A percentile compares a stretch with the other conserved stretches of the same genome.
Conservation (phyloP, 2,113 vertebrate species). For the Esox niger region DNA sequence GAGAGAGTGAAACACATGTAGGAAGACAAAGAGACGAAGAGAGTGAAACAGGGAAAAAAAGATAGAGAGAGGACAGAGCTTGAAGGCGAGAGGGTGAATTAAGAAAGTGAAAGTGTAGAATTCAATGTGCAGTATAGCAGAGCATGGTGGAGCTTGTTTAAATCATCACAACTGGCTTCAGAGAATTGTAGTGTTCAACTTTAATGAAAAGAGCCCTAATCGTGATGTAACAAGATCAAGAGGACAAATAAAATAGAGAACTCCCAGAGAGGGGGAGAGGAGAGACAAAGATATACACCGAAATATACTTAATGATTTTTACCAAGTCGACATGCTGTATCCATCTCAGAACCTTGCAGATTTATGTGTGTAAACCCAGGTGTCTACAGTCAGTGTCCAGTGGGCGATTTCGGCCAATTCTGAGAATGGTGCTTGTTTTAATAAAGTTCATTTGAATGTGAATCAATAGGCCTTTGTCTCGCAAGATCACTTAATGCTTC, state of each 20-base stretch:
- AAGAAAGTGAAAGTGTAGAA: slow-evolving; percentile 8
- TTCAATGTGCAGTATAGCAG: slow-evolving; percentile 22
- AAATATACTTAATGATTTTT: slow-evolving; percentile 1
- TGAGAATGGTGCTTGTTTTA: no score
- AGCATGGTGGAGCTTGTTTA: slow-evolving; percentile 52
- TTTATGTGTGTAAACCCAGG: no score
- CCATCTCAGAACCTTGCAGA: no score
- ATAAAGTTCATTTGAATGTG: no score
- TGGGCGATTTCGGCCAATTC: no score
- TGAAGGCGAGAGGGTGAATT: slow-evolving; percentile 13
- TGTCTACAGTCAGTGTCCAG: no score
- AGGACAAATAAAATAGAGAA: slow-evolving; percentile 50
- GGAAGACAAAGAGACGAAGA: neutral
- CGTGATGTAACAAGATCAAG: slow-evolving; percentile 71
- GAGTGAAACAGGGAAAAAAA: slow-evolving; percentile 10
- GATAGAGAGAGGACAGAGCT: slow-evolving; percentile 15
- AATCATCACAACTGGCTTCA: slow-evolving; percentile 59
- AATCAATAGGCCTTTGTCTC: no score
- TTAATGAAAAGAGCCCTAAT: slow-evolving; percentile 70
- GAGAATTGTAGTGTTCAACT: slow-evolving; percentile 69
- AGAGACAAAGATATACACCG: slow-evolving; percentile 18
- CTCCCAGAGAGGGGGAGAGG: slow-evolving; percentile 41
- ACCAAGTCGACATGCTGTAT: no score
- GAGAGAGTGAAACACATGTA: slow-evolving; percentile 21
- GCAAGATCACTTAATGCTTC: no score